Base-by-base conservation (phyloP, 92 coral and sea anemone species). In the Phenganax subtilis region DNA sequence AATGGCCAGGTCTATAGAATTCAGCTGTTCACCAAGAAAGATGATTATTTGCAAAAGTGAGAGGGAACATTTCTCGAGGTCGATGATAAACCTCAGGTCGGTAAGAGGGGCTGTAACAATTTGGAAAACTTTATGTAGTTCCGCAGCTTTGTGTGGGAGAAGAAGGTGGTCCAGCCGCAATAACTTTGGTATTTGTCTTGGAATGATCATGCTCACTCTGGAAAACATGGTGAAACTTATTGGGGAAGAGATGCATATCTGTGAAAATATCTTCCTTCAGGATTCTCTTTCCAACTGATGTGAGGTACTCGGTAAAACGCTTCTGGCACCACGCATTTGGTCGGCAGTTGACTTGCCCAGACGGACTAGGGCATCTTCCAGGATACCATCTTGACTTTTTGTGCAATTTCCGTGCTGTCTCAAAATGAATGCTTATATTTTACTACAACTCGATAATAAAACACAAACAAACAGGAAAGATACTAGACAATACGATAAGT, bases 321-420 rank as follows among this genome's bases (percentile, higher is more conserved):
- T 85, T 85, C 63, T 89, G 89, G 76, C 89, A 80, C 92, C 88
- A 89, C 3, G 86, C 86, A 77, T 89, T 81, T 6, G 84, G 86
- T 72, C 82, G 74, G 60, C 82, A 77, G 68, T 86, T 84, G 47
- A 86, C 92, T 86, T 89, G 7, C 85, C 86, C 61, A 89, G 72
- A 4, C 83, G 63, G 73, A 89, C 91, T n/a, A 86, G 25, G 68
- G 87, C 87, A 80, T 86, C 89, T 54, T 89, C n/a, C 25, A 20
- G 25, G 25, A 20, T 20, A 20, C 25, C 25, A 20, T 20, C 25
- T 20, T 20, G 25, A 20, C 25, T 20, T 20, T 0, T 20, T 20
- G 25, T 20, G 25, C 25, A 20, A 20, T 20, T 20, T 20, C 25
- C 25, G 25, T 20, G 25, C 25, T 20, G 25, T 20, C 25, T 20